phyloP scores from a whole-genome alignment of 2,113 vertebrate genomes.

The Aspidoscelis tigris region DNA sequence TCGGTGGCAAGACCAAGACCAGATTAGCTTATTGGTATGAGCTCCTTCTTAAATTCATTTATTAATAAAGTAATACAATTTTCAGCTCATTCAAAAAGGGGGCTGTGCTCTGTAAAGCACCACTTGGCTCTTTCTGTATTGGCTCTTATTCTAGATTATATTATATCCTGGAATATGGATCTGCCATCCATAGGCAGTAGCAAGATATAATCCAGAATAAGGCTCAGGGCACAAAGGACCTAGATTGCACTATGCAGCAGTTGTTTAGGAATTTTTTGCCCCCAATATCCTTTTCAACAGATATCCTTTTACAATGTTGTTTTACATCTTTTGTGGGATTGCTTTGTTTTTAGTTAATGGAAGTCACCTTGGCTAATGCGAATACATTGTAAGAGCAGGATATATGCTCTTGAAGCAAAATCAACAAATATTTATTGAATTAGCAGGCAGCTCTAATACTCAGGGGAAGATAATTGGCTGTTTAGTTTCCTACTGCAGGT shows the following conservation, averaged over 20 bases:
- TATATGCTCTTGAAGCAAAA: not conserved
- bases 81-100: too few species aligned
- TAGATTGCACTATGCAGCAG: not conserved
- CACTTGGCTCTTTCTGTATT: too few species aligned
- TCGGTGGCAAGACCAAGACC: too few species aligned
- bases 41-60: too few species aligned
- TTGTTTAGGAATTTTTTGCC: not conserved
- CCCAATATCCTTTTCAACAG: too few species aligned
- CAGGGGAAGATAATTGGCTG: not conserved
- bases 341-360: not conserved
- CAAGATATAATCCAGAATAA: not conserved
- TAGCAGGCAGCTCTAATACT: not conserved
- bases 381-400: not conserved
- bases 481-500: conserved; percentile 1
- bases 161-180: too few species aligned
- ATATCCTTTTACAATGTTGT: not conserved
- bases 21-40: too few species aligned
- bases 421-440: not conserved
- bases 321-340: not conserved
- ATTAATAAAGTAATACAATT: too few species aligned
- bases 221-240: too few species aligned
- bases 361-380: not conserved
- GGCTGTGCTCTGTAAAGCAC: too few species aligned
- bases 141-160: too few species aligned
- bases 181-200: too few species aligned